Percentiles rank a stretch among this genome's conserved stretches.
Conservation (phyloP, 2,113 vertebrate species). For the Saccopteryx bilineata region DNA sequence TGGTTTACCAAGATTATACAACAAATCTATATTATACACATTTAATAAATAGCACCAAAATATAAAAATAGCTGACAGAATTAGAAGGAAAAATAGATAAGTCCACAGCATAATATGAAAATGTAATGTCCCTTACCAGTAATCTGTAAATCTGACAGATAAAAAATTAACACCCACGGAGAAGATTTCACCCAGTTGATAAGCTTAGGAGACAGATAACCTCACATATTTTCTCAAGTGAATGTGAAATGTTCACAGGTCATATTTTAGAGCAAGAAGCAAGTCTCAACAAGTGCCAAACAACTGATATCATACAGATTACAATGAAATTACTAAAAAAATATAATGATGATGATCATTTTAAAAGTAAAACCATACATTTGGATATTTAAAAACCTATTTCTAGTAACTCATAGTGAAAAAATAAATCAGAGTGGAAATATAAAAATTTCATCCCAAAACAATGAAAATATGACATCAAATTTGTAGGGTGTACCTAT, state of each 20-base stretch:
- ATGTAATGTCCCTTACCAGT: not conserved
- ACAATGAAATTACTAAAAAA: not conserved
- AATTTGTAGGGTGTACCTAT: not conserved
- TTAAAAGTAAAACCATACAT: not conserved
- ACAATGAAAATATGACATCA: not conserved
- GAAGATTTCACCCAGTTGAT: not conserved
- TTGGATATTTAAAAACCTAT: not conserved
- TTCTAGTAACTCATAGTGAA: not conserved
- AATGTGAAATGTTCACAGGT: not conserved
- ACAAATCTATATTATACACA: not conserved
- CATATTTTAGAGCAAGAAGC: not conserved
- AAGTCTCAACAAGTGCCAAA: not conserved
- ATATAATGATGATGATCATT: not conserved
- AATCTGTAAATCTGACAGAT: not conserved
- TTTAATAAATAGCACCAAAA: not conserved
- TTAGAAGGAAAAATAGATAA: conserved; percentile 5
- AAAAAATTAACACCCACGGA: not conserved
- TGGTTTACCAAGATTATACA: not conserved
- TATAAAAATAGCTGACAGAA: not conserved
- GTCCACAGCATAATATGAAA: not conserved
- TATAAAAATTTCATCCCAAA: not conserved
- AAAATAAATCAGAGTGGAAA: not conserved
- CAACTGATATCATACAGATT: not conserved
- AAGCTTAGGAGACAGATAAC: not conserved
- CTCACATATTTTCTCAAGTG: not conserved